phyloP scores from a whole-genome alignment of 2,797 vertebrate genomes.

The Rhadinocentrus ornatus region DNA sequence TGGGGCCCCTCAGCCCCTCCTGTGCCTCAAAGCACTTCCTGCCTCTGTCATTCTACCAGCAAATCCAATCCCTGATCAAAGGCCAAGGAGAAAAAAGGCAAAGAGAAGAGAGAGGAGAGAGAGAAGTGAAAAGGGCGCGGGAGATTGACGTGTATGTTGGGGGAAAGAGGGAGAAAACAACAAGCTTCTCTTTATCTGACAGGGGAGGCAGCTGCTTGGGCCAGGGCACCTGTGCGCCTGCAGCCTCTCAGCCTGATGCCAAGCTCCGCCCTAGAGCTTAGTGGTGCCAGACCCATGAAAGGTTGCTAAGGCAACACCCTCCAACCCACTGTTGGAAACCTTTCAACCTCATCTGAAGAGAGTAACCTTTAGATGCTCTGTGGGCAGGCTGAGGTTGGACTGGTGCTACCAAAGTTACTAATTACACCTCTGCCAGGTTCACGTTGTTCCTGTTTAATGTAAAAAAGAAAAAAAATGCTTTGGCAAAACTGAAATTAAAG shows the following conservation, averaged over 20 bases:
- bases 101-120: constrained; percentile 67
- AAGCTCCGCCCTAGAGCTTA: constrained; percentile 72
- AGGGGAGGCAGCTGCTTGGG: constrained; percentile 75
- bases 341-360: constrained; percentile 74
- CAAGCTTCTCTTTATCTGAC: constrained; percentile 79
- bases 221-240: constrained; percentile 80
- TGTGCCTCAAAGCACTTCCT: constrained; percentile 77
- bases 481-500: constrained; percentile 18
- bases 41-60: constrained; percentile 78
- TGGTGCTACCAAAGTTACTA: constrained; percentile 39
- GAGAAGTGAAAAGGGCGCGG: constrained; percentile 75
- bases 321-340: constrained; percentile 66
- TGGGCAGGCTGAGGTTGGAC: constrained; percentile 43
- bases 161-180: constrained; percentile 64
- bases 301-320: constrained; percentile 73
- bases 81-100: constrained; percentile 70
- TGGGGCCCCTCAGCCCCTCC: constrained; percentile 45
- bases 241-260: constrained; percentile 71
- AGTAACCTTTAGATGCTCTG: constrained; percentile 75
- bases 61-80: constrained; percentile 83
- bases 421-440: constrained; percentile 49
- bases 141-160: constrained; percentile 75
- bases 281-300: constrained; percentile 71
- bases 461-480: constrained; percentile 12
- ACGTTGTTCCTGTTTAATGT: constrained; percentile 33